These are phyloP conservation scores for Idaea dimidiata DNA, from an alignment of 2,888 invertebrate genomes.

Conservation along the genomic window DNA sequence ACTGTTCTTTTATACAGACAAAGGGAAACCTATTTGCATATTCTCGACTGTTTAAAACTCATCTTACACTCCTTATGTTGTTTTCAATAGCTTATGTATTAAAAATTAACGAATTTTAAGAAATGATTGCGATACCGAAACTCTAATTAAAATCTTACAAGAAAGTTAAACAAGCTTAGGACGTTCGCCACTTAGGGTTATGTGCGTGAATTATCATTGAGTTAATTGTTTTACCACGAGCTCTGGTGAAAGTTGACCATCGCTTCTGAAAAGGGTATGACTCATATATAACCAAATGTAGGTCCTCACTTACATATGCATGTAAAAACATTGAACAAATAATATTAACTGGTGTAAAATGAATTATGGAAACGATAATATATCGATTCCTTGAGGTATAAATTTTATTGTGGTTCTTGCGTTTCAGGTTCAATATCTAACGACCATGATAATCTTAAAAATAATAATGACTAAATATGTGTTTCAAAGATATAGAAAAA, in stretches of 20 bases:
- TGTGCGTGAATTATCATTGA: slow-evolving; percentile 36
- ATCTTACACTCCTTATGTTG: slow-evolving; percentile 30
- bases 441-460: background rate
- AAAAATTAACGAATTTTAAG: background rate
- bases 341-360: background rate
- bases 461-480: background rate
- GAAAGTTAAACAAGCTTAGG: slow-evolving; percentile 3
- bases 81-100: background rate
- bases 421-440: background rate
- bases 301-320: background rate
- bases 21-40: slow-evolving; percentile 54
- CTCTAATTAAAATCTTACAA: slow-evolving; percentile 8
- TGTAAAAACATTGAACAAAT: slow-evolving; percentile 2
- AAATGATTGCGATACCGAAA: background rate
- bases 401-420: background rate
- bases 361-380: background rate
- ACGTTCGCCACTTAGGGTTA: slow-evolving; percentile 35
- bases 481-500: background rate
- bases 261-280: slow-evolving; percentile 55
- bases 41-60: slow-evolving; percentile 41
- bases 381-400: background rate
- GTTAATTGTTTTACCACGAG: slow-evolving; percentile 62
- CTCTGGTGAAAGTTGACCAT: slow-evolving; percentile 68
- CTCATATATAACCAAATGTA: slow-evolving; percentile 63
- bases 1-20: slow-evolving; percentile 54